Base-by-base conservation (phyloP, 2,113 vertebrate species). In the Sapayoa aenigma region DNA sequence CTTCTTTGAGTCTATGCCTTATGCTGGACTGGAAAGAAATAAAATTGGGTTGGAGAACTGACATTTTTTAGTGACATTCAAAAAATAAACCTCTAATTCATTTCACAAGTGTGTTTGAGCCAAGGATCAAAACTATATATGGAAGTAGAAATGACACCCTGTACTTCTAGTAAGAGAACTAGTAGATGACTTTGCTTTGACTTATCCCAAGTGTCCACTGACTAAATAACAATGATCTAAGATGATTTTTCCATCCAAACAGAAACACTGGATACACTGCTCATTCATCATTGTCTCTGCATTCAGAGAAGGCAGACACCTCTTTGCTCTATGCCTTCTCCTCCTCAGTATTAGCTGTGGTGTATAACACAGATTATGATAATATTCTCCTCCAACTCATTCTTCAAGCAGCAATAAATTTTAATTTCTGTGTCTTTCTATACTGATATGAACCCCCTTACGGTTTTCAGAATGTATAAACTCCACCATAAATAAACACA, bases 281-380 rank as follows among this genome's bases (percentile, higher is more conserved):
- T 83, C 91, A 96, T 97, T 97, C 76, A 93, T 97, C 96, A 97
- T 50, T 93, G 69, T 84, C 84, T 96, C 28, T 92, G 44, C 79
- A 89, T 95, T 94, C 69, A 58, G 49, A 97, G 68, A 53, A 86
- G 89, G 50, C 6, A 82, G 80, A 87, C 81, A 71, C 60, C 31
- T 85, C 67, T n/a, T 66, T 84, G n/a, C 28, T 94, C n/a, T 63
- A 79, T 18, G 33, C 35, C n/a, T 91, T 56, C 56, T 92, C 25
- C 31, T 93, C 37, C 63, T 82, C 49, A 71, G 42, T 93, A 65
- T 92, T 87, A 97, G 44, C 30, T 47, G 59, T 3, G 1, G 5
- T 81, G 78, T 80, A 77, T 69, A 81, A 94, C 86, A 91, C n/a
- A 86, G 44, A 63, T 67, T 67, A 73, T 33, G 47, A 85, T 72